phyloP scores from a whole-genome alignment of 1,140 invertebrate genomes.

The Zelostemma sp. region DNA sequence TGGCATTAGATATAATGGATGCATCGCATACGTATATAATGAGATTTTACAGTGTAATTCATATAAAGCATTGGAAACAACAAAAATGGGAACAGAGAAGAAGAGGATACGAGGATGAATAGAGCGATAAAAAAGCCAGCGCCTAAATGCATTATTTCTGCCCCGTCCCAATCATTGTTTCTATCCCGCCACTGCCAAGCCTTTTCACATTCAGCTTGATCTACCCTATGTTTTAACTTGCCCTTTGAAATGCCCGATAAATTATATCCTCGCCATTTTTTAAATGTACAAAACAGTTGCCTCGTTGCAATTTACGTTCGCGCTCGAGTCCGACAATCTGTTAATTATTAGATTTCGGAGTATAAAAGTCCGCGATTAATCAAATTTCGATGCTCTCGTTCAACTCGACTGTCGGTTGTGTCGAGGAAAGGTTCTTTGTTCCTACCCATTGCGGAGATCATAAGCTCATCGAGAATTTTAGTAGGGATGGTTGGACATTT shows the following conservation, averaged over 20 bases:
- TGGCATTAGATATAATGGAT: conserved; percentile 66
- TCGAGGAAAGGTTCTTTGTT: too few relatives aligned
- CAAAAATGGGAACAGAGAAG: conserved; percentile 50
- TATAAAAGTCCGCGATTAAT: too few relatives aligned
- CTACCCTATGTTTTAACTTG: conserved; percentile 53
- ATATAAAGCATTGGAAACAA: conserved; percentile 68
- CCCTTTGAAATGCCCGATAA: conserved; percentile 50
- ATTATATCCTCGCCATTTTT: conserved; percentile 51
- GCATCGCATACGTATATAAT: conserved; percentile 64
- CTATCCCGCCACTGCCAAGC: conserved; percentile 41
- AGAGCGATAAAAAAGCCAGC: conserved; percentile 64
- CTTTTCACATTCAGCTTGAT: conserved; percentile 52
- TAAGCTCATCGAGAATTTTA: too few relatives aligned
- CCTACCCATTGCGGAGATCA: too few relatives aligned
- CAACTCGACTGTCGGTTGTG: too few relatives aligned
- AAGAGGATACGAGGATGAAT: conserved; percentile 38
- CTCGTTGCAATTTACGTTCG: conserved; percentile 43
- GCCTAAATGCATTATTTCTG: conserved; percentile 67
- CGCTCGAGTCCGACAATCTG: conserved; percentile 35
- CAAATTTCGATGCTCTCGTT: too few relatives aligned
- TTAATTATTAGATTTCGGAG: conserved; percentile 35
- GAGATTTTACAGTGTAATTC: conserved; percentile 69
- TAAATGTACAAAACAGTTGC: conserved; percentile 46
- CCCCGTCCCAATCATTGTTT: conserved; percentile 50
- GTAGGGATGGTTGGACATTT: too few relatives aligned